These are phyloP conservation scores for Antedon mediterranea DNA, from an alignment of 53 echinoderm and acorn worm species.

Conservation along the genomic window DNA sequence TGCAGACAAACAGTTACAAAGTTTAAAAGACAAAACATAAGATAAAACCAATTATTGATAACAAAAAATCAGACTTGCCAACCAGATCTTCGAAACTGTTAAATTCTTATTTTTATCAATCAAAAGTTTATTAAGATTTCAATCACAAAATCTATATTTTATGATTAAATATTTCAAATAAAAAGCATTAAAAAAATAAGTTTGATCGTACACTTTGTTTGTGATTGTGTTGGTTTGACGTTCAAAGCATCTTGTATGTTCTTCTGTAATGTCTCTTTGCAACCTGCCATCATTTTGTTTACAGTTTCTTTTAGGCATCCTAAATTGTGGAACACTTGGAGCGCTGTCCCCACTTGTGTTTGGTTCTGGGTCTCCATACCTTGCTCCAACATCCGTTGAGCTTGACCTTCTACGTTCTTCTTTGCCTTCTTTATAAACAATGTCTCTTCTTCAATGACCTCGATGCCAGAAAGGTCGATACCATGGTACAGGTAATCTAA, in stretches of 20 bases:
- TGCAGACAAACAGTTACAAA: no score
- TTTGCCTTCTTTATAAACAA: slow-evolving; percentile 78
- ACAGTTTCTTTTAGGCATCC: slow-evolving; percentile 80
- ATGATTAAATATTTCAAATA: no score
- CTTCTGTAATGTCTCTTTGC: slow-evolving; percentile 39
- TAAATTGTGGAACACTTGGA: slow-evolving; percentile 96
- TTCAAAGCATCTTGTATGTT: slow-evolving; percentile 63
- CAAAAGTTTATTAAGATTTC: no score
- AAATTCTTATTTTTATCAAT: no score
- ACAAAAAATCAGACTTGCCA: no score
- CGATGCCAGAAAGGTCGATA: slow-evolving; percentile 78
- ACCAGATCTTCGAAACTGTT: no score
- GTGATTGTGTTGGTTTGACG: slow-evolving; percentile 45
- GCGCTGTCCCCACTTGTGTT: slow-evolving; percentile 86
- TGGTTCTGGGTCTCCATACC: slow-evolving; percentile 99
- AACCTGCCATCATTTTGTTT: slow-evolving; percentile 25
- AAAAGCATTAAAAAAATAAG: no score
- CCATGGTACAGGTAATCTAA: slow-evolving; percentile 91
- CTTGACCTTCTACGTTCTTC: slow-evolving; percentile 83
- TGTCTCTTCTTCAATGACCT: slow-evolving; percentile 83
- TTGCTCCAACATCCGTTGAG: slow-evolving; percentile 95
- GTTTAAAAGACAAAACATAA: no score
- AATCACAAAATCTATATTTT: no score
- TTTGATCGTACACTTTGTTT: slow-evolving; percentile 12
- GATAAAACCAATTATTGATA: no score